These are phyloP conservation scores for Cheilosia scutellata DNA, from an alignment of 2,888 invertebrate genomes.

Conservation along the genomic window DNA sequence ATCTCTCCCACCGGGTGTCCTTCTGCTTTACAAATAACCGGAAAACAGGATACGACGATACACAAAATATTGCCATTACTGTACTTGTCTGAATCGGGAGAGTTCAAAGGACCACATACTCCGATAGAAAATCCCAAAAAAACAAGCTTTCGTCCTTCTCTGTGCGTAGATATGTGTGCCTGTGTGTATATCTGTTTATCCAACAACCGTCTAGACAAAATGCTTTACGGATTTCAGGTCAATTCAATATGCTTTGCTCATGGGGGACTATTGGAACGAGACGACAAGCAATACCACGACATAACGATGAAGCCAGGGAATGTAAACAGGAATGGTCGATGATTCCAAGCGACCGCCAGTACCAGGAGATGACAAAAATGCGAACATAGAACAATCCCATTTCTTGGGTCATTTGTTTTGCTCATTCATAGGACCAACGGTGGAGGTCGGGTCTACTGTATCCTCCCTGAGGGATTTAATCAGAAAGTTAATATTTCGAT, in stretches of 20 bases:
- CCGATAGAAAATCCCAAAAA: conserved; percentile 4
- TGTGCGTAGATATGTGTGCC: conserved; percentile 15
- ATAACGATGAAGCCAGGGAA: conserved; percentile 18
- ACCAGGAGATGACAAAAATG: conserved; percentile 40
- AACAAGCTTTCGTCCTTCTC: neutral
- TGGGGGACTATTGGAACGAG: neutral
- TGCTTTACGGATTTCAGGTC: conserved; percentile 67
- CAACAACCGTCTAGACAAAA: conserved; percentile 68
- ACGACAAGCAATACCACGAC: neutral
- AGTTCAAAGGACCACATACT: conserved; percentile 54
- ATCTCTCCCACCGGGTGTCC: conserved; percentile 52
- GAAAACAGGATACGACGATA: conserved; percentile 65
- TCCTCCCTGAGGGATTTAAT: conserved; percentile 69
- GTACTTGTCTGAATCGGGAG: conserved; percentile 12
- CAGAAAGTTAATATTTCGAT: conserved; percentile 73
- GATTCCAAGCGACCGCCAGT: conserved; percentile 21
- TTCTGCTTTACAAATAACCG: conserved; percentile 66
- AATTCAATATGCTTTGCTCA: conserved; percentile 55
- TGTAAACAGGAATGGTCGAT: conserved; percentile 19
- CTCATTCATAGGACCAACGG: conserved; percentile 34
- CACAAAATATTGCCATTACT: conserved; percentile 48
- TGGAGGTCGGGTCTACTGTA: conserved; percentile 8
- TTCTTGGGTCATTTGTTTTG: conserved; percentile 64
- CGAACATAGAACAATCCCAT: conserved; percentile 50
- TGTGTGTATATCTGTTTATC: conserved; percentile 19